A percentile compares a stretch with the other conserved stretches of the same genome.
Conservation (phyloP, 2,888 invertebrate genomes). For the Ormyrus nitidulus region DNA sequence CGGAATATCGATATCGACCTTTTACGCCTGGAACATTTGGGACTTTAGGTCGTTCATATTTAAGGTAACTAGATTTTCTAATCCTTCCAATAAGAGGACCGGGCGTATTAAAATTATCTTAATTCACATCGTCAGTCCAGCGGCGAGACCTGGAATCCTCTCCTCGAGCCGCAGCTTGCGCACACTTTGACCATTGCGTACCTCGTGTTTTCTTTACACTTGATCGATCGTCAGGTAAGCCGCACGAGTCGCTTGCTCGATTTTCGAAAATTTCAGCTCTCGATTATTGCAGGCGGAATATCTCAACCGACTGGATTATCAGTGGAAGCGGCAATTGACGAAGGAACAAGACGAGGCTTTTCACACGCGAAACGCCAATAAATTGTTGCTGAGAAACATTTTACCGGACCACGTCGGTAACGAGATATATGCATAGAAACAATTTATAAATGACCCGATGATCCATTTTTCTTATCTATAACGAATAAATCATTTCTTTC, state of each 20-base stretch:
- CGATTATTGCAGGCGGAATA: conserved; percentile 81
- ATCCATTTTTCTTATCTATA: neutral
- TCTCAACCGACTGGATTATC: conserved; percentile 90
- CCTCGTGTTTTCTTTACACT: conserved; percentile 86
- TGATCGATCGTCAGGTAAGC: conserved; percentile 87
- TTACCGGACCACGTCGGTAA: conserved; percentile 93
- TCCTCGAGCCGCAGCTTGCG: conserved; percentile 82
- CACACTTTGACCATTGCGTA: conserved; percentile 86
- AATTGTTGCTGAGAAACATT: conserved; percentile 92
- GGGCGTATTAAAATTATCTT: neutral
- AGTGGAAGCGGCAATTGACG: conserved; percentile 85
- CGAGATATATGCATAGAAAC: conserved; percentile 27
- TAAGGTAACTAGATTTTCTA: conserved; percentile 68
- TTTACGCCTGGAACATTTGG: conserved; percentile 84
- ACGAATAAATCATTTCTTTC: neutral
- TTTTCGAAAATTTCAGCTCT: neutral
- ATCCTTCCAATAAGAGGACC: too few species aligned
- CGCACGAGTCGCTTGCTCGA: neutral
- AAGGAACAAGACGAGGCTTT: conserved; percentile 91
- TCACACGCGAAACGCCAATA: conserved; percentile 91
- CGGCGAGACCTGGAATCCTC: conserved; percentile 83
- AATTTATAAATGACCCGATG: neutral
- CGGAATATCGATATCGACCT: conserved; percentile 80
- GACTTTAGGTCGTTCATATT: conserved; percentile 78
- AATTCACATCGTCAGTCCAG: conserved; percentile 76